Conservation (phyloP, 2,888 invertebrate genomes). For the Candidula unifasciata region DNA sequence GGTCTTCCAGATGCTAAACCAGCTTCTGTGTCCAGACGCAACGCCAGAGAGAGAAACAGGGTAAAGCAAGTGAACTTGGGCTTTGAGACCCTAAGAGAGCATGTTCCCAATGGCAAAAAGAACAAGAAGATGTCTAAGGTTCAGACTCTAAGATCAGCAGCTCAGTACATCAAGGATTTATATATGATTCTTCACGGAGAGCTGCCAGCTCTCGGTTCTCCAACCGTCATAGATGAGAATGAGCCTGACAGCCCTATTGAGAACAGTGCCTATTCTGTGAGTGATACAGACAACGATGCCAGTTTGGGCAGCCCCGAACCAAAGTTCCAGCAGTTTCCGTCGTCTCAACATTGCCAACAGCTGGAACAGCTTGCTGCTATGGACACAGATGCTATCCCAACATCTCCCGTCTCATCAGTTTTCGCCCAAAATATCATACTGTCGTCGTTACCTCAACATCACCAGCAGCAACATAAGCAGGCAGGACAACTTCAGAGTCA, state of each 20-base stretch:
- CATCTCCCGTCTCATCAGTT: slow-evolving; percentile 3
- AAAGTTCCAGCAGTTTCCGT: background rate
- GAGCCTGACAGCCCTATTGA: slow-evolving; percentile 46
- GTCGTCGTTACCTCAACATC: background rate
- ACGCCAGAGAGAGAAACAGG: slow-evolving; percentile 94
- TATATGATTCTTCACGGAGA: slow-evolving; percentile 50
- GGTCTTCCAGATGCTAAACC: slow-evolving; percentile 79
- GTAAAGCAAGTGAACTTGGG: slow-evolving; percentile 85
- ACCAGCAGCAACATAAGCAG: slow-evolving; percentile 12
- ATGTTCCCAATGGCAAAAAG: slow-evolving; percentile 73
- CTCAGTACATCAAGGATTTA: slow-evolving; percentile 74
- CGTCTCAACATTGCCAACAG: background rate
- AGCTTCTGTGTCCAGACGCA: slow-evolving; percentile 89
- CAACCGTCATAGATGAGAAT: slow-evolving; percentile 34
- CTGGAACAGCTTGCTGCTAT: background rate
- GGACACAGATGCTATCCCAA: background rate
- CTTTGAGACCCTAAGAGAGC: slow-evolving; percentile 74
- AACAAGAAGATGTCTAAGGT: slow-evolving; percentile 77
- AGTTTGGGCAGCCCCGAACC: slow-evolving; percentile 33
- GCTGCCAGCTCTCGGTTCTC: slow-evolving; percentile 42
- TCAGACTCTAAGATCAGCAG: slow-evolving; percentile 74
- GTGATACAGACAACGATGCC: slow-evolving; percentile 43
- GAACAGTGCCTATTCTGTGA: slow-evolving; percentile 42
- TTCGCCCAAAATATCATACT: background rate
- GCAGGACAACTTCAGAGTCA: background rate